phyloP scores from a whole-genome alignment of 2,113 vertebrate genomes.

The Lamprotornis superbus region DNA sequence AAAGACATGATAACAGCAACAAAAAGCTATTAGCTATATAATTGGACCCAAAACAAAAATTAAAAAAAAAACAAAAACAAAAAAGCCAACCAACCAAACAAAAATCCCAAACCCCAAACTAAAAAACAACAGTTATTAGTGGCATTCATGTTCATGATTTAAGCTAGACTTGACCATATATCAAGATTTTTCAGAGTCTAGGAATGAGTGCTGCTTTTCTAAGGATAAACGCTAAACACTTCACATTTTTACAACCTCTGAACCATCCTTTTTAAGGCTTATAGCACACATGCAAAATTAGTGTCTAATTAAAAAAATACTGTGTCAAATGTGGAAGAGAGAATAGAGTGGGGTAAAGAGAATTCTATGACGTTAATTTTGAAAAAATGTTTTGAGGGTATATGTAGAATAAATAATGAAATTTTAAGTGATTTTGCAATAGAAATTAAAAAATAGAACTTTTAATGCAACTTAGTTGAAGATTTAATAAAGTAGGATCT shows the following conservation, averaged over 20 bases:
- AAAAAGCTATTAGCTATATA: not conserved
- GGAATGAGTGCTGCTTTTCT: not conserved
- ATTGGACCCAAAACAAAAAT: not conserved
- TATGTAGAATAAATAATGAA: not conserved
- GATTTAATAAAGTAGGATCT: not conserved
- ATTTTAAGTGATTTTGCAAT: not conserved
- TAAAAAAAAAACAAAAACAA: not conserved
- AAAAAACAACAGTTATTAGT: not conserved
- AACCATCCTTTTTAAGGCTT: not conserved
- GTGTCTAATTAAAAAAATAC: not conserved
- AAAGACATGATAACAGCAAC: not conserved
- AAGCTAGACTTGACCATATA: not conserved
- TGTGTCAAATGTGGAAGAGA: not conserved
- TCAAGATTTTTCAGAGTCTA: not conserved
- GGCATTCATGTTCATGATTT: not conserved
- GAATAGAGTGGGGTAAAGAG: not conserved
- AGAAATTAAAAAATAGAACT: not conserved
- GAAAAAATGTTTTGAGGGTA: not conserved
- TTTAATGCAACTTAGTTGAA: not conserved
- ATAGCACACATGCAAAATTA: not conserved
- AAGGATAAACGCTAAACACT: not conserved
- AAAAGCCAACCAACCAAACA: not conserved
- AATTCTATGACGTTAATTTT: not conserved
- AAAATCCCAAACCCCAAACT: not conserved
- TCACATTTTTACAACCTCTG: not conserved